Evolutionary conservation across 2,797 vertebrate genomes (phyloP).

Genomic region (Harpagifer antarcticus): DNA sequence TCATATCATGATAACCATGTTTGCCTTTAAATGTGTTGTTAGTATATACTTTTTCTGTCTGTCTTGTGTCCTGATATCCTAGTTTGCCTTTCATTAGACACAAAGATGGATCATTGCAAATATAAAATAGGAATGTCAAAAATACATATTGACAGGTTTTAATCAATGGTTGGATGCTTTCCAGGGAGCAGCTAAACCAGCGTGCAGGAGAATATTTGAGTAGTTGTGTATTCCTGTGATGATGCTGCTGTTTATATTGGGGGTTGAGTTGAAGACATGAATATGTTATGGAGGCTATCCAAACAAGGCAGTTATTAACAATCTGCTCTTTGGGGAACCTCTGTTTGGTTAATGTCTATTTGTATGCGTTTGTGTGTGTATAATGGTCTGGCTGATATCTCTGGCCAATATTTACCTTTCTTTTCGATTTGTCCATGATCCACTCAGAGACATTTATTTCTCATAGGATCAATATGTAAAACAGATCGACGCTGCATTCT

Average conservation of each 20-base stretch:
- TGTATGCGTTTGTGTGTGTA: not conserved
- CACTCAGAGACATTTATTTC: slow-evolving; percentile 17
- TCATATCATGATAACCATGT: too few relatives aligned
- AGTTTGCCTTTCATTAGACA: not conserved
- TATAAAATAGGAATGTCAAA: not conserved
- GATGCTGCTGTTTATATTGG: slow-evolving; percentile 38
- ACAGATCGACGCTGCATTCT: slow-evolving; percentile 6
- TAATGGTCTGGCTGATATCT: slow-evolving; percentile 5
- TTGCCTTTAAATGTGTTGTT: too few relatives aligned
- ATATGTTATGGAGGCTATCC: slow-evolving; percentile 42
- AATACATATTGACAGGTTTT: not conserved
- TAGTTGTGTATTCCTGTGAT: slow-evolving; percentile 27
- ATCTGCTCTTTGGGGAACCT: slow-evolving; percentile 54
- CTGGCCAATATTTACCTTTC: slow-evolving; percentile 42
- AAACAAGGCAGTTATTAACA: slow-evolving; percentile 52
- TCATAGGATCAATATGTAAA: slow-evolving; percentile 3
- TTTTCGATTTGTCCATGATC: slow-evolving; percentile 12
- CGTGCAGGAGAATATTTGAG: not conserved
- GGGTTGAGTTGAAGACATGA: slow-evolving; percentile 46
- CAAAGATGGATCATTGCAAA: not conserved
- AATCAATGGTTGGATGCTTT: not conserved
- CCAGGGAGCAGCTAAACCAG: not conserved
- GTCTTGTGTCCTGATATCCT: not conserved
- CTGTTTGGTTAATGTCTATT: slow-evolving; percentile 5
- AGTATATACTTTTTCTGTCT: not conserved